Evolutionary conservation across 2,113 vertebrate genomes (phyloP).

Genomic region (Amia ocellicauda): DNA sequence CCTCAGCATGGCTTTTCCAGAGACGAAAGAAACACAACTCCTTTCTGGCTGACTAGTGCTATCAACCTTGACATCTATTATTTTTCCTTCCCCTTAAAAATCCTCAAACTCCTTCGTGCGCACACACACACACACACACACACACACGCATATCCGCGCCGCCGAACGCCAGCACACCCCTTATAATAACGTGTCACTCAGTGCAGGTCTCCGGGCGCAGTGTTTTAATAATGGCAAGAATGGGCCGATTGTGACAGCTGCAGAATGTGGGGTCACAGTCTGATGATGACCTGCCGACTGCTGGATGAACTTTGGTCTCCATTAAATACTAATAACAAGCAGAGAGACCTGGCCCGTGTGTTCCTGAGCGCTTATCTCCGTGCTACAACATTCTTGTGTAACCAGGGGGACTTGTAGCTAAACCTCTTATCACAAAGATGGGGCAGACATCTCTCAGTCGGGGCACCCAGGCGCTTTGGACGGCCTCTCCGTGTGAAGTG

Average conservation of each 20-base stretch:
- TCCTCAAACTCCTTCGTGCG: no score
- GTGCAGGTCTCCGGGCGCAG: background rate
- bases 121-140: background rate
- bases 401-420: background rate
- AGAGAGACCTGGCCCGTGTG: constrained; percentile 10
- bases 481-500: no score
- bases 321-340: constrained; percentile 42
- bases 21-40: background rate
- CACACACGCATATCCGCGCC: background rate
- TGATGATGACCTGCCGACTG: constrained; percentile 23
- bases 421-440: no score
- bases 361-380: constrained; percentile 29
- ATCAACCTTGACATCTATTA: background rate
- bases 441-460: constrained; percentile 4
- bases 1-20: background rate
- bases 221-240: constrained; percentile 32
- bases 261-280: constrained; percentile 4
- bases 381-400: background rate
- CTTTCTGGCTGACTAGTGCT: background rate
- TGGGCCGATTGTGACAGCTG: constrained; percentile 33
- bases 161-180: no score
- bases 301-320: constrained; percentile 36
- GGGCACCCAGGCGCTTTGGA: no score
- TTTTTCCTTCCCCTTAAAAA: no score
- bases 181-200: no score